These are phyloP conservation scores for Trichosurus vulpecula DNA, from an alignment of 2,797 vertebrate genomes.

Conservation along the genomic window DNA sequence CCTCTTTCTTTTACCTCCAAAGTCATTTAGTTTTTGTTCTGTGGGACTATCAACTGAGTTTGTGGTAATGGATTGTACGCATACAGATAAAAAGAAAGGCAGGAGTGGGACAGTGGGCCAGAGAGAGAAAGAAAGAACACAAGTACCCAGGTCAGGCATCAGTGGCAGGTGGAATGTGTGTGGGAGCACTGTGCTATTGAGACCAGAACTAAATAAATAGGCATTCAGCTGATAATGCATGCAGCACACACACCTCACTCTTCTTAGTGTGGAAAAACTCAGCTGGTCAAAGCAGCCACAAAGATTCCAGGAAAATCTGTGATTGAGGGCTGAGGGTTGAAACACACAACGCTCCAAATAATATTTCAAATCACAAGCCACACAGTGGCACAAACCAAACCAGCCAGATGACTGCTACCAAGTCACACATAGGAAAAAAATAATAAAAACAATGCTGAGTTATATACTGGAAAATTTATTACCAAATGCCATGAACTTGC, in stretches of 20 bases:
- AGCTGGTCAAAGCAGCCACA: not conserved
- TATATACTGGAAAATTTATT: conserved; percentile 73
- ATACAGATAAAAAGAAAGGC: not conserved
- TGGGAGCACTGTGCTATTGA: not conserved
- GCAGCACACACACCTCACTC: not conserved
- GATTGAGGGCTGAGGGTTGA: conserved; percentile 56
- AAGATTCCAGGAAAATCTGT: conserved; percentile 21
- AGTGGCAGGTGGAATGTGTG: not conserved
- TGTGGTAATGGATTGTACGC: not conserved
- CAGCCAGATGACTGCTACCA: conserved; percentile 53
- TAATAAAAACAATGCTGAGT: conserved; percentile 68
- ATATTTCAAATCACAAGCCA: conserved; percentile 50
- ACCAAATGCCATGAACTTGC: conserved; percentile 66
- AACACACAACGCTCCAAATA: conserved; percentile 64
- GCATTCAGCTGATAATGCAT: not conserved
- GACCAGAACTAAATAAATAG: conserved; percentile 14
- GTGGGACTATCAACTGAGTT: not conserved
- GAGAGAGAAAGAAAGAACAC: not conserved
- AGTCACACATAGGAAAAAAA: conserved; percentile 33
- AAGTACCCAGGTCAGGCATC: not conserved
- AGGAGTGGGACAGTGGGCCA: not conserved
- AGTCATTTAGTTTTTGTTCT: not conserved
- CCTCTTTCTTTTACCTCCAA: not conserved
- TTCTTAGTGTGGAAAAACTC: not conserved
- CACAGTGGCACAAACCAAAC: conserved; percentile 46